Conservation (phyloP, 2,113 vertebrate species). For the Urocolius indicus region DNA sequence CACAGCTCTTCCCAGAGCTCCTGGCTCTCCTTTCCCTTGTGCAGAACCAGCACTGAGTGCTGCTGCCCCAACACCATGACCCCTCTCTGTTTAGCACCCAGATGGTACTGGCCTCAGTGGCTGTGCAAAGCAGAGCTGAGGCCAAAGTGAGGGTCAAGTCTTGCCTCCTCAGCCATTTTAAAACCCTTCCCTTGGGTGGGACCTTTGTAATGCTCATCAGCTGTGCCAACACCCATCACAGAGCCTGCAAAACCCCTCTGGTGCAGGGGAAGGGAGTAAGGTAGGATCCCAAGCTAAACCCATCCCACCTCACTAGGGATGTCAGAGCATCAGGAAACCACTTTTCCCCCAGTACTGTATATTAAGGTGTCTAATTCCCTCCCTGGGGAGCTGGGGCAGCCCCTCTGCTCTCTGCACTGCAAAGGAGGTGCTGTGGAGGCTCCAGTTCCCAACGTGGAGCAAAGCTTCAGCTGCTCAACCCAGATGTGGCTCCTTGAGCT, state of each 20-base stretch:
- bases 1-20: rapidly evolving
- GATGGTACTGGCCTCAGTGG: rapidly evolving
- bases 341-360: not conserved
- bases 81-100: not conserved
- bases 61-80: not conserved
- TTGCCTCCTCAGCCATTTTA: not conserved
- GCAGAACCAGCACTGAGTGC: not conserved
- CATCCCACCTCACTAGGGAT: not conserved
- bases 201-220: not conserved
- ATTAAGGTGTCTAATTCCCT: not conserved
- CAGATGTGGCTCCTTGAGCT: not conserved
- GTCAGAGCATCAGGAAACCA: not conserved
- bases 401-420: not conserved
- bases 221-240: not conserved
- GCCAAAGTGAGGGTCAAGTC: not conserved
- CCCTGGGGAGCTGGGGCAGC: not conserved
- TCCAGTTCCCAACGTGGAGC: rapidly evolving
- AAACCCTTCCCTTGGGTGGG: not conserved
- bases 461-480: not conserved
- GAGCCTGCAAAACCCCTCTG: not conserved
- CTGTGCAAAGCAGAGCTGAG: not conserved
- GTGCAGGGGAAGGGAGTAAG: not conserved
- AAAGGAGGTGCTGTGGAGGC: not conserved
- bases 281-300: not conserved
- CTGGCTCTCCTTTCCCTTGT: not conserved